Evolutionary conservation across 2,797 vertebrate genomes (phyloP).

Genomic region (Poecilia picta): DNA sequence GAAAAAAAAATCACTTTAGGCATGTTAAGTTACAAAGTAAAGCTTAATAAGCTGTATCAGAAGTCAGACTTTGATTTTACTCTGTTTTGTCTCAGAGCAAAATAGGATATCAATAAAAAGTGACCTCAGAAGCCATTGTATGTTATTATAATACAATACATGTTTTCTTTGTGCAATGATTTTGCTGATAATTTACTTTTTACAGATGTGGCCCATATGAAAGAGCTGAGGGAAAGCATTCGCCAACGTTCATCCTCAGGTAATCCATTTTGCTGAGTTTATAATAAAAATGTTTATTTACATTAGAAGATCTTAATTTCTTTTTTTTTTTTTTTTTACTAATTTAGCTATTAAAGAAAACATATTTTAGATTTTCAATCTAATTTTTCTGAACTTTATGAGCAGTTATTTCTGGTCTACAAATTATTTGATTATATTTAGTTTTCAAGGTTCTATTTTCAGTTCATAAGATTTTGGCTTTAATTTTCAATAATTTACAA

Average conservation of each 20-base stretch:
- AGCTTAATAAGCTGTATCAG: background rate
- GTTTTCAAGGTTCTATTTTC: too few species aligned
- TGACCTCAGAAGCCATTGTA: background rate
- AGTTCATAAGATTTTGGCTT: too few species aligned
- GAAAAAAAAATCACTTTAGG: background rate
- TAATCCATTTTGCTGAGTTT: background rate
- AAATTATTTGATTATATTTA: too few species aligned
- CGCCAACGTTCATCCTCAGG: accelerated
- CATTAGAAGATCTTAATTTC: too few species aligned
- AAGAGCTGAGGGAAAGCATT: background rate
- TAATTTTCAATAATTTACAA: too few species aligned
- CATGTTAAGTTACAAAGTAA: background rate
- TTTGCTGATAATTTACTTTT: background rate
- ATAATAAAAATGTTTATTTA: too few species aligned
- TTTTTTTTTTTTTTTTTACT: too few species aligned
- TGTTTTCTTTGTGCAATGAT: background rate
- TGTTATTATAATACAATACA: background rate
- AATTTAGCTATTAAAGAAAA: too few species aligned
- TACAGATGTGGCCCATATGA: background rate
- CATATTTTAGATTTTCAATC: background rate
- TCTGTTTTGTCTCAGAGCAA: background rate
- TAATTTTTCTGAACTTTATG: background rate
- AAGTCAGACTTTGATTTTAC: background rate
- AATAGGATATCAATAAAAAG: background rate
- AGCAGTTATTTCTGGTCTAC: background rate